These are phyloP conservation scores for Chymomyza caudatula DNA, from an alignment of 2,888 invertebrate species.

Conservation along the genomic window DNA sequence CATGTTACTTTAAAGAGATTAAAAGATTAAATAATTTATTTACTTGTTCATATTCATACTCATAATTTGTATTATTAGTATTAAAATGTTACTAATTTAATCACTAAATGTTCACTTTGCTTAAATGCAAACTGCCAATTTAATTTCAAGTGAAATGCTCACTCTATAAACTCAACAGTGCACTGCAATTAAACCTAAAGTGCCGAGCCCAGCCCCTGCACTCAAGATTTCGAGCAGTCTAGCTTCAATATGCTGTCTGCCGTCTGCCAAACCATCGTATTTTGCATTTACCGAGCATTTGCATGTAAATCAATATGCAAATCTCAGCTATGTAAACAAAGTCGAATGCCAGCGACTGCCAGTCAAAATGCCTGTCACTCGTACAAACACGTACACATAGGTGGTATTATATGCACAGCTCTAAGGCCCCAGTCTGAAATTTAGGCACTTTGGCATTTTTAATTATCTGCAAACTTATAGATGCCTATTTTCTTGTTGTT, in stretches of 20 bases:
- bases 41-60: no score
- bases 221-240: background rate
- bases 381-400: background rate
- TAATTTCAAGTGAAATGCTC: background rate
- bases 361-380: slow-evolving; percentile 1
- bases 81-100: background rate
- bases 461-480: slow-evolving; percentile 55
- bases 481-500: slow-evolving; percentile 19
- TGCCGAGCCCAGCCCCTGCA: no score
- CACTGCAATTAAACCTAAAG: background rate
- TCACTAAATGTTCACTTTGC: background rate
- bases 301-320: slow-evolving; percentile 30
- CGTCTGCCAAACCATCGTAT: background rate
- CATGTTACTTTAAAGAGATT: no score
- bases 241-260: background rate
- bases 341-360: background rate
- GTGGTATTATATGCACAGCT: background rate
- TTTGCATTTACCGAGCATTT: background rate
- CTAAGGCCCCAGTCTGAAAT: background rate
- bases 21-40: no score
- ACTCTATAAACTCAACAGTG: background rate
- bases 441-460: slow-evolving; percentile 45
- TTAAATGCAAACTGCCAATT: background rate
- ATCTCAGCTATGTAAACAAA: slow-evolving; percentile 13
- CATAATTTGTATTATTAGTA: background rate